phyloP scores from a whole-genome alignment of 2,797 vertebrate genomes.

The Simalia tracyae region DNA sequence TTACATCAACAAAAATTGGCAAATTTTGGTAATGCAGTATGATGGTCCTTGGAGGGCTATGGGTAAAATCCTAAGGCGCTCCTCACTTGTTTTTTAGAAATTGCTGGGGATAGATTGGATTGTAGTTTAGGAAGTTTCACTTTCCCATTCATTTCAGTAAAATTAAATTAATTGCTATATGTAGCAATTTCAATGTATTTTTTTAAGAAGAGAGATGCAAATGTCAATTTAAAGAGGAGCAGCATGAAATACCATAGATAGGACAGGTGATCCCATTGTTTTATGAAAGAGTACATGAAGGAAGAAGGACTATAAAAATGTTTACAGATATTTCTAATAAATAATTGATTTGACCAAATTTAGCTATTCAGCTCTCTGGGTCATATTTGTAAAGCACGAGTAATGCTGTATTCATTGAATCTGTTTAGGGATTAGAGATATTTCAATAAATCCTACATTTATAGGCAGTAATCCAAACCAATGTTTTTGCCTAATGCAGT shows the following conservation, averaged over 20 bases:
- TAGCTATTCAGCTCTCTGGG: not conserved
- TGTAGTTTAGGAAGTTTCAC: not conserved
- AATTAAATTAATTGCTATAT: not conserved
- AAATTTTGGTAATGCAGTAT: too few relatives aligned
- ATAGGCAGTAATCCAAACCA: not conserved
- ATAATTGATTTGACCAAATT: not conserved
- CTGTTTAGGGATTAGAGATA: not conserved
- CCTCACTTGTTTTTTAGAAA: not conserved
- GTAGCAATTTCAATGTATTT: not conserved
- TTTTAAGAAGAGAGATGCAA: not conserved
- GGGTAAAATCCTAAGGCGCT: not conserved
- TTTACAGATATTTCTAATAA: not conserved
- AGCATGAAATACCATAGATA: not conserved
- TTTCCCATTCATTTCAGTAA: not conserved
- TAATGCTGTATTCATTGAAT: not conserved
- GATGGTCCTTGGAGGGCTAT: too few relatives aligned
- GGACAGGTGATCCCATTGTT: not conserved
- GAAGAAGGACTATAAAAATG: not conserved
- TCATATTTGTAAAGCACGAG: not conserved
- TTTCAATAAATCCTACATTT: not conserved
- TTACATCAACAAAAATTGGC: too few relatives aligned
- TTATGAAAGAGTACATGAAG: not conserved
- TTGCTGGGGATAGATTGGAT: not conserved
- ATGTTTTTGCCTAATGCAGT: not conserved
- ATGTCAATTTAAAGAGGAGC: not conserved